Percentiles rank a stretch among this genome's conserved stretches.
phyloP scores from a whole-genome alignment of 2,888 invertebrate species.

The Metacarcinus magister region DNA sequence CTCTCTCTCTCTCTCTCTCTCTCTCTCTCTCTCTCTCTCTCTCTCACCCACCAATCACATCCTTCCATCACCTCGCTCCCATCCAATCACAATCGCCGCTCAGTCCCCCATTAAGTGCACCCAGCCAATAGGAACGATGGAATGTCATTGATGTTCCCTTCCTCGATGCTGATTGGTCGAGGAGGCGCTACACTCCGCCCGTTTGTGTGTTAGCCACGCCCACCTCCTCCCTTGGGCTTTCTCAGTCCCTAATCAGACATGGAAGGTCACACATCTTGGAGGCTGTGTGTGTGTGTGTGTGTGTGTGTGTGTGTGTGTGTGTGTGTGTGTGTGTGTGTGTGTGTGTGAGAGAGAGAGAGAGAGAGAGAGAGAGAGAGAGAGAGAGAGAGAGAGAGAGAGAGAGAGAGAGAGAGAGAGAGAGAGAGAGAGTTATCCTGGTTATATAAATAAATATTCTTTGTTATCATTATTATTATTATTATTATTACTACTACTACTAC shows the following conservation, averaged over 20 bases:
- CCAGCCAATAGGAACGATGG: neutral
- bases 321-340: neutral
- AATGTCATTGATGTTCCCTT: neutral
- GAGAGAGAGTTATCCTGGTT: neutral
- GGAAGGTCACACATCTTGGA: neutral
- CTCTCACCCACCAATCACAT: neutral
- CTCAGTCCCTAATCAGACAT: neutral
- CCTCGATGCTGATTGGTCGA: neutral
- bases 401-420: too few species aligned
- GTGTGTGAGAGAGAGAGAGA: too few species aligned
- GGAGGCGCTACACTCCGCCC: neutral
- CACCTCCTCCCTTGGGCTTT: neutral
- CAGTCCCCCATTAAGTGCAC: neutral
- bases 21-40: neutral
- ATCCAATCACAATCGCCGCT: neutral
- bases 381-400: too few species aligned
- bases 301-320: neutral
- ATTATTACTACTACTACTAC: too few species aligned
- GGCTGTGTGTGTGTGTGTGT: neutral
- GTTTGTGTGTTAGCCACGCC: neutral
- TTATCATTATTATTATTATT: too few species aligned
- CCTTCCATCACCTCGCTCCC: neutral
- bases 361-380: too few species aligned
- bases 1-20: neutral
- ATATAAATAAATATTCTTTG: neutral